Evolutionary conservation across 2,113 vertebrate genomes (phyloP), one percentile per base, ranked within the genome.

Genomic region (Phalacrocorax pelagicus): DNA sequence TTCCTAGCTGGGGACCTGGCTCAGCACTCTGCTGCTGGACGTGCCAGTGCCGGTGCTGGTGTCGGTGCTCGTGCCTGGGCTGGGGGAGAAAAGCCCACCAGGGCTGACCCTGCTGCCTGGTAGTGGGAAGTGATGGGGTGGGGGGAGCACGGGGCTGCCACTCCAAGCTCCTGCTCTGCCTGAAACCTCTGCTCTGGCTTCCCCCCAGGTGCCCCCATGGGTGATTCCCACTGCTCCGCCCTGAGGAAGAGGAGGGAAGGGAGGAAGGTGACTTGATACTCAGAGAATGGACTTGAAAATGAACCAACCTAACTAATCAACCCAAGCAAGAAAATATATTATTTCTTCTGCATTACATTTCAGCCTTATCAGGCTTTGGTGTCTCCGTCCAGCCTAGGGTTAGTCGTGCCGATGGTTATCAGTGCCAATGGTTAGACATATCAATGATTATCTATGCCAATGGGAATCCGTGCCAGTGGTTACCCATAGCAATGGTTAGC

Each of bases 401-500:
- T 30, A 49, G 11, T 67, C 0, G 5, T 15, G 40, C 24, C 1
- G 0, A 5, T 8, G 24, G 8, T 12, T 51, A 16, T 18, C 62
- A 1, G 5, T 26, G 42, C 12, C 2, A 0, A 16, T 21, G 12
- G n/a, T 22, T 59, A n/a, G 10, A 58, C 1, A 4, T 54, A 32
- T 15, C 1, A 0, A 3, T 15, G 13, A 13, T 15, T 38, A 49
- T 10, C 44, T 0, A 2, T 32, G 22, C 27, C 2, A 0, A 15
- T 18, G 32, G 67, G 15, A 34, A 40, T 7, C 38, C 1, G 1
- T 58, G 51, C 23, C 11, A 0, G 15, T 27, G 23, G 57, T 15
- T 17, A 40, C 12, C 59, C 1, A 5, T 34, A 36, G 12, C 3
- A 0, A 16, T 13, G 15, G 42, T 9, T 24, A 78, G 11, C 58